phyloP scores from a whole-genome alignment of 2,888 invertebrate species.

The Busseola fusca region DNA sequence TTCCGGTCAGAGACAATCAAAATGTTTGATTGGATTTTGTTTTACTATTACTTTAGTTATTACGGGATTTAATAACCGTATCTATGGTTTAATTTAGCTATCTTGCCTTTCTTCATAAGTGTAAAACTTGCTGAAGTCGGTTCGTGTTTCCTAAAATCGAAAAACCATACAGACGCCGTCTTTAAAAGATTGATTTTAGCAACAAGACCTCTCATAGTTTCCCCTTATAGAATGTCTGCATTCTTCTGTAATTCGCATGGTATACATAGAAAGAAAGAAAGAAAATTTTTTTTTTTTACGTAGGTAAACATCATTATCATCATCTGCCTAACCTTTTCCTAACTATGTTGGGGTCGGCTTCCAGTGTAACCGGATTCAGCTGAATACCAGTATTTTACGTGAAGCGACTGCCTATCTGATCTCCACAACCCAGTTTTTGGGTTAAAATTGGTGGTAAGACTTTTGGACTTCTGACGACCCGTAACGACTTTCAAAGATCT shows the following conservation, averaged over 20 bases:
- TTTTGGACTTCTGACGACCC: too few species aligned
- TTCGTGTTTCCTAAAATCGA: not conserved
- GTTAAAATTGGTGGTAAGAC: too few species aligned
- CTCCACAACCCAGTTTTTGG: too few species aligned
- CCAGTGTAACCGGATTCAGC: too few species aligned
- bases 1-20: constrained; percentile 78
- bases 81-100: not conserved
- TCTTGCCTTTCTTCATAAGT: not conserved
- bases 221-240: not conserved
- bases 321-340: too few species aligned
- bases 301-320: too few species aligned
- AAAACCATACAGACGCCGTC: not conserved
- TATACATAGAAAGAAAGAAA: not conserved
- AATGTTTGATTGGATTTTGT: constrained; percentile 67
- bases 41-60: constrained; percentile 33
- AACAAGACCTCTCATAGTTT: not conserved
- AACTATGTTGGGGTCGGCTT: too few species aligned
- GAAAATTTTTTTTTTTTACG: too few species aligned
- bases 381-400: too few species aligned
- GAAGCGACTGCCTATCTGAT: too few species aligned
- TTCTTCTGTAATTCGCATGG: not conserved
- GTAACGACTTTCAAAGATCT: too few species aligned
- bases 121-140: not conserved
- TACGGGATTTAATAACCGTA: constrained; percentile 19
- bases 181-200: not conserved